Conservation (phyloP, 2,113 vertebrate species). For the Salvator merianae region DNA sequence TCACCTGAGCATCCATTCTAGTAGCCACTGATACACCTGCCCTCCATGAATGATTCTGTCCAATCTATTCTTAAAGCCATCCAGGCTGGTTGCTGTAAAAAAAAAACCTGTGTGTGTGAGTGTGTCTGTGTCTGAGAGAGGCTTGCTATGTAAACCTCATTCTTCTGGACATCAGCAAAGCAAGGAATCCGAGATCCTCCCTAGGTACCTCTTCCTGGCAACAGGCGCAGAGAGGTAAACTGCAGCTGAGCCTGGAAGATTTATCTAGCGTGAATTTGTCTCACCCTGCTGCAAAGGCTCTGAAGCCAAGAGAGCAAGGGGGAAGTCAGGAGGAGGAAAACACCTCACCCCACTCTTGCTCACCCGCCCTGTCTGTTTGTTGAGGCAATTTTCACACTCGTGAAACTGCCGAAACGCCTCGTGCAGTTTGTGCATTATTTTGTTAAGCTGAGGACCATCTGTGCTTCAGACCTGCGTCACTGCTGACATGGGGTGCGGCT, state of each 20-base stretch:
- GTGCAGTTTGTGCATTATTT: background rate
- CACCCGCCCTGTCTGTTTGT: background rate
- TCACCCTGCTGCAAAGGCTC: background rate
- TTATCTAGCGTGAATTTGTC: background rate
- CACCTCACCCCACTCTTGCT: background rate
- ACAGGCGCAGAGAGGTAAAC: background rate
- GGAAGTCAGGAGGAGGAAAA: background rate
- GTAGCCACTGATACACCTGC: too few relatives aligned
- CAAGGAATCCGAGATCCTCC: background rate
- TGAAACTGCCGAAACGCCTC: background rate
- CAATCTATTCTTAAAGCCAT: too few relatives aligned
- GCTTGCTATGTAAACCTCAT: too few relatives aligned
- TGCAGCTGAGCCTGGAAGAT: too few relatives aligned
- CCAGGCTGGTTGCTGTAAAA: too few relatives aligned
- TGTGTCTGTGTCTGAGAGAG: too few relatives aligned
- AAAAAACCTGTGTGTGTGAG: too few relatives aligned
- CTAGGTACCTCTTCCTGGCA: background rate
- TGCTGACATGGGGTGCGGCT: background rate
- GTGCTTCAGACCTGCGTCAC: background rate
- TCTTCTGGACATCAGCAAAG: background rate
- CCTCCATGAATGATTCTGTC: too few relatives aligned
- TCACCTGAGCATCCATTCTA: too few relatives aligned
- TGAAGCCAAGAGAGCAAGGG: background rate
- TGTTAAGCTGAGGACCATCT: background rate
- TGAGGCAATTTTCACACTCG: background rate